These are phyloP conservation scores for Lasioglossum albipes DNA, from an alignment of 1,140 invertebrate species.

Conservation along the genomic window DNA sequence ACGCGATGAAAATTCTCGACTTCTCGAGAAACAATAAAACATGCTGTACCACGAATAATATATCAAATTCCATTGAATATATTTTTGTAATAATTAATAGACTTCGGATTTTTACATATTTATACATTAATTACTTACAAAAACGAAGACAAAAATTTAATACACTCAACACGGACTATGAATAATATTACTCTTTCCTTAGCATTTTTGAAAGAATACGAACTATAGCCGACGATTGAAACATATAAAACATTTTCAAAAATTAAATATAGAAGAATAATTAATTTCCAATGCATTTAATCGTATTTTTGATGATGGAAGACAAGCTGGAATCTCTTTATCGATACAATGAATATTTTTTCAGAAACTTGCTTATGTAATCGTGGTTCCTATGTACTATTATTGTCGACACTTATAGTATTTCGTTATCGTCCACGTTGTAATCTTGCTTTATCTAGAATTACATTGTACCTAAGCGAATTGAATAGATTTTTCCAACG, in stretches of 20 bases:
- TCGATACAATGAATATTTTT: constrained; percentile 10
- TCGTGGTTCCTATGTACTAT: constrained; percentile 8
- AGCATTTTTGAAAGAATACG: no score
- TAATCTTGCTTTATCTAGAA: constrained; percentile 31
- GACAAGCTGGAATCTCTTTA: background rate
- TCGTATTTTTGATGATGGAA: background rate
- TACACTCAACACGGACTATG: no score
- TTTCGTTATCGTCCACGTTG: constrained; percentile 24
- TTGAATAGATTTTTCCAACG: background rate
- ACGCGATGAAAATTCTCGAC: constrained; percentile 17
- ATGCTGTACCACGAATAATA: no score
- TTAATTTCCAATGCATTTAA: background rate
- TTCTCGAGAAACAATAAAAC: background rate
- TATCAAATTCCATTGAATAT: no score
- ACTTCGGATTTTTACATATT: no score
- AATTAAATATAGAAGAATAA: background rate
- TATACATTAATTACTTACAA: no score
- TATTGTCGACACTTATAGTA: constrained; percentile 27
- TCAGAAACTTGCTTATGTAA: constrained; percentile 24
- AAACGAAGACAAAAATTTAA: no score
- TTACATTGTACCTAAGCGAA: background rate
- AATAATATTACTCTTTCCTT: no score
- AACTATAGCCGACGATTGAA: no score
- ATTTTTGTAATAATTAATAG: no score
- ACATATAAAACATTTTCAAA: no score